Conservation (phyloP, 2,113 vertebrate species). For the Columbina picui region DNA sequence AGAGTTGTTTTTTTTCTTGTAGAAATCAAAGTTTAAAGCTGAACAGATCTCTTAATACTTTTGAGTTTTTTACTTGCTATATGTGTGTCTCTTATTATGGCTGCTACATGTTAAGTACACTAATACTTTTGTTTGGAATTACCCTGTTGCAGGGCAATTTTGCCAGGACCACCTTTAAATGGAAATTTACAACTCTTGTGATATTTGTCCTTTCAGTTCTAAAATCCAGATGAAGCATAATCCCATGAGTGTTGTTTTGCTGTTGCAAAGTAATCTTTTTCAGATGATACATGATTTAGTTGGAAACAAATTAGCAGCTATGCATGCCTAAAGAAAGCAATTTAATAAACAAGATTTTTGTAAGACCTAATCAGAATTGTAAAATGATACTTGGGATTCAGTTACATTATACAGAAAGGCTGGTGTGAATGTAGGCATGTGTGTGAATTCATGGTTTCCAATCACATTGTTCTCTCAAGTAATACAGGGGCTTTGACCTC, state of each 20-base stretch:
- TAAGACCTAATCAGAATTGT: constrained; percentile 75
- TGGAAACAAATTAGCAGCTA: constrained; percentile 77
- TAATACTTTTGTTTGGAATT: background rate
- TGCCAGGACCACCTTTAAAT: background rate
- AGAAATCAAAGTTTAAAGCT: background rate
- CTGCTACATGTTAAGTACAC: background rate
- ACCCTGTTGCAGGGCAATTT: background rate
- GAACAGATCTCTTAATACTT: background rate
- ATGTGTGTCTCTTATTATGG: background rate
- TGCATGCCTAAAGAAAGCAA: constrained; percentile 77
- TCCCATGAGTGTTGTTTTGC: constrained; percentile 62
- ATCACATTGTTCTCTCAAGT: constrained; percentile 19
- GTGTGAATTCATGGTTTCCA: constrained; percentile 22
- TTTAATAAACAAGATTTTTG: constrained; percentile 78
- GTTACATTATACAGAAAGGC: constrained; percentile 53
- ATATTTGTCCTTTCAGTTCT: constrained; percentile 62
- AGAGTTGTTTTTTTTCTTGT: background rate
- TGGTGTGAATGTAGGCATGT: constrained; percentile 18
- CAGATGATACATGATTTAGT: constrained; percentile 71
- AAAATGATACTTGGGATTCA: constrained; percentile 64
- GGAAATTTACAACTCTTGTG: constrained; percentile 32
- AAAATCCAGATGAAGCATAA: constrained; percentile 58
- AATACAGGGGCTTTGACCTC: background rate
- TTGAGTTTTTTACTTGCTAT: background rate
- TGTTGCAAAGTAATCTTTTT: constrained; percentile 66